Percentiles rank a stretch among this genome's conserved stretches.
Conservation (phyloP, 2,113 vertebrate genomes). For the Tretioscincus oriximinensis region DNA sequence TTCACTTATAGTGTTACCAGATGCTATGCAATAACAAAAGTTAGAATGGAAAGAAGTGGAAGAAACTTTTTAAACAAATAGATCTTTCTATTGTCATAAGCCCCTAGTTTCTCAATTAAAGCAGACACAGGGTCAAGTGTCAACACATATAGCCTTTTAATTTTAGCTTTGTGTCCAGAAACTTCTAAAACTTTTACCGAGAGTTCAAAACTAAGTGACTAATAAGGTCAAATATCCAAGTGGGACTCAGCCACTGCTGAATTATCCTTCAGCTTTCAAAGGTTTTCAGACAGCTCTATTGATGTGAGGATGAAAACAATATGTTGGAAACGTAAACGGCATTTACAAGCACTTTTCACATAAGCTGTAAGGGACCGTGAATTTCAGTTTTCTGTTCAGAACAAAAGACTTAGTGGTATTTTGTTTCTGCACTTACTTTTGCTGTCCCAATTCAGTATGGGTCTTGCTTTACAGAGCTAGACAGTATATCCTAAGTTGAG, state of each 20-base stretch:
- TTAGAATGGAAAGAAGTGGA: neutral
- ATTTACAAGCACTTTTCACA: neutral
- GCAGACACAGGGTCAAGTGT: conserved; percentile 9
- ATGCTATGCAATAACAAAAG: neutral
- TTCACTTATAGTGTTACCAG: neutral
- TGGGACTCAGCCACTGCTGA: conserved; percentile 38
- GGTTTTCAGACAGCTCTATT: conserved; percentile 26
- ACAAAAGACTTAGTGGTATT: too few relatives aligned
- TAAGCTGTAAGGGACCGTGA: neutral
- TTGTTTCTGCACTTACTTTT: too few relatives aligned
- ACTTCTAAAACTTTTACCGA: conserved; percentile 44
- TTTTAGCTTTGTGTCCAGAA: conserved; percentile 48
- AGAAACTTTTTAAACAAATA: neutral
- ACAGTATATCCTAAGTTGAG: too few relatives aligned
- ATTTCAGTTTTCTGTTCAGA: too few relatives aligned
- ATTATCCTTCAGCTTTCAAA: conserved; percentile 42
- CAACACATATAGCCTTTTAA: conserved; percentile 23
- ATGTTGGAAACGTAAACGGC: neutral
- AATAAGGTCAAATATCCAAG: conserved; percentile 43
- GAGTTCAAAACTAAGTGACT: conserved; percentile 31
- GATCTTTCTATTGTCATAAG: neutral
- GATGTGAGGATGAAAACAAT: conserved; percentile 33
- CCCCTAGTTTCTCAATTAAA: conserved; percentile 16
- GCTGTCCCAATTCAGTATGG: too few relatives aligned
- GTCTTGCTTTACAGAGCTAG: too few relatives aligned